These are phyloP conservation scores for Columba guinea DNA, from an alignment of 2,797 vertebrate species.

Conservation along the genomic window DNA sequence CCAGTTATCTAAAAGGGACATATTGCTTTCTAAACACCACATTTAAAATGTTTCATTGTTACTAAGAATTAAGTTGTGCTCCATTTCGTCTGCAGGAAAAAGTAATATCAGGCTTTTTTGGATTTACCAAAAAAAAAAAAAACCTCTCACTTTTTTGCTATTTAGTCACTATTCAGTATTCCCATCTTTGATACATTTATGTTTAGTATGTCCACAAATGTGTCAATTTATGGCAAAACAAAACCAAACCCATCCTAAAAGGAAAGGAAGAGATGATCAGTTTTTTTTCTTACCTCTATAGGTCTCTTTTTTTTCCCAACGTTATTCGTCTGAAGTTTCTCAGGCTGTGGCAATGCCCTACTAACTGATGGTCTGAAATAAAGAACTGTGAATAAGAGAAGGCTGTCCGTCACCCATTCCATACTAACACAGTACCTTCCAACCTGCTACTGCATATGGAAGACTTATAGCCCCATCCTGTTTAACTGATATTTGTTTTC, in stretches of 20 bases:
- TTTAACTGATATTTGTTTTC: background rate
- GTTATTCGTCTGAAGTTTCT: constrained; percentile 98
- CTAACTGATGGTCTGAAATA: constrained; percentile 97
- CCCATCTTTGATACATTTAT: background rate
- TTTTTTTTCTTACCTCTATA: constrained; percentile 85
- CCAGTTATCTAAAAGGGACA: background rate
- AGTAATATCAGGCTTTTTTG: background rate
- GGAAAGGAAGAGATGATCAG: background rate
- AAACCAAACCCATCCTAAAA: background rate
- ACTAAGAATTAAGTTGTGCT: background rate
- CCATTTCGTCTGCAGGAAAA: background rate
- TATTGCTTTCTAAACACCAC: background rate
- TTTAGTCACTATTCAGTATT: background rate
- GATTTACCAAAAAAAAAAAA: background rate
- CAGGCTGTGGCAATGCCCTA: constrained; percentile 94
- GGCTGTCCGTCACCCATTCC: constrained; percentile 63
- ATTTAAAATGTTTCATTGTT: background rate
- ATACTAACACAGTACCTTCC: constrained; percentile 54
- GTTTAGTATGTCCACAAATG: background rate
- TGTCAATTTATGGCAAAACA: background rate
- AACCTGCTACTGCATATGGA: constrained; percentile 15
- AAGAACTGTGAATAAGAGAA: constrained; percentile 80
- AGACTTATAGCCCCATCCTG: background rate
- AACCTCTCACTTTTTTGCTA: background rate
- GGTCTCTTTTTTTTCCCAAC: constrained; percentile 98